phyloP scores from a whole-genome alignment of 2,888 invertebrate genomes.

The Eupithecia insigniata region DNA sequence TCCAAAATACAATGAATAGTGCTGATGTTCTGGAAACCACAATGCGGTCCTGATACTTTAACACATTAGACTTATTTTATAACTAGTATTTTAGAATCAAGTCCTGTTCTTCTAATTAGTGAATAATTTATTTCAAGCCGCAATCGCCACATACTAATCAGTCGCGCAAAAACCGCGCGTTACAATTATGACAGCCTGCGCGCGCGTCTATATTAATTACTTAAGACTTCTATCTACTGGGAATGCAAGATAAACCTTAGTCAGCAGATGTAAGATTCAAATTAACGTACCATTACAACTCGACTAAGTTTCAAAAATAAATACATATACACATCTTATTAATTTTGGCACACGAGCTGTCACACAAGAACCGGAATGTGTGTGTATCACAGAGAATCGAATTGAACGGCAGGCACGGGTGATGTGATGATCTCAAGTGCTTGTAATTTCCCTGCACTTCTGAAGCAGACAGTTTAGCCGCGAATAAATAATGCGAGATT shows the following conservation, averaged over 20 bases:
- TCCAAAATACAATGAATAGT: background rate
- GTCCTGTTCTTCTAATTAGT: background rate
- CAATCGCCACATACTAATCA: slow-evolving; percentile 55
- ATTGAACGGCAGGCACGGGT: background rate
- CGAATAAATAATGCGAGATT: slow-evolving; percentile 84
- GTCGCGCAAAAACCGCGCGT: slow-evolving; percentile 66
- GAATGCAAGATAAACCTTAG: slow-evolving; percentile 16
- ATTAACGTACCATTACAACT: background rate
- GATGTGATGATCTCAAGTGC: background rate
- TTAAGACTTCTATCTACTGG: slow-evolving; percentile 59
- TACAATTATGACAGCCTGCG: slow-evolving; percentile 74
- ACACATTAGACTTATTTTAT: background rate
- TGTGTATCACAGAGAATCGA: background rate
- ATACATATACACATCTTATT: background rate
- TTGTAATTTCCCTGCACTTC: background rate
- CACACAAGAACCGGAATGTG: background rate
- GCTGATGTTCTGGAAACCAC: background rate
- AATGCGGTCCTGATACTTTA: background rate
- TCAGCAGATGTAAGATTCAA: background rate
- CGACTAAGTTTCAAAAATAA: background rate
- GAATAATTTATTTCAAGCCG: slow-evolving; percentile 4
- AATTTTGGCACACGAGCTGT: background rate
- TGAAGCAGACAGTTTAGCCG: slow-evolving; percentile 69
- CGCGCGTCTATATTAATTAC: slow-evolving; percentile 80
- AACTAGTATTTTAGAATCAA: background rate